Evolutionary conservation across 2,113 vertebrate species (phyloP).

Genomic region (Atherinomorus stipes): DNA sequence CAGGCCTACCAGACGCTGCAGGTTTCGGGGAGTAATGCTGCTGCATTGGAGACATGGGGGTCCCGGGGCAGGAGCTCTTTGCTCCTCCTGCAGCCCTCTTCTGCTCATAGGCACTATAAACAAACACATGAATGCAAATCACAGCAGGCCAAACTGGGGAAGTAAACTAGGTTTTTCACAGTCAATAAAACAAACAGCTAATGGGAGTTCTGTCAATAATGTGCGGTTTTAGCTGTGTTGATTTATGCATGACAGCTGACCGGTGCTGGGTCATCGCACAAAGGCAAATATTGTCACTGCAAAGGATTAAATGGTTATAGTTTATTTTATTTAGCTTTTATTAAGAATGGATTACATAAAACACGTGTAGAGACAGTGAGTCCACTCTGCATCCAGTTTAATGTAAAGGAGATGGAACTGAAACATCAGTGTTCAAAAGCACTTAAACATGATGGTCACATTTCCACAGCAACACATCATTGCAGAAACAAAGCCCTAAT

Average conservation of each 20-base stretch:
- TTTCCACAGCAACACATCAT: background rate
- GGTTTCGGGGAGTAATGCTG: slow-evolving; percentile 87
- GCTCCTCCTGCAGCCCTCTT: slow-evolving; percentile 84
- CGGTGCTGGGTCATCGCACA: slow-evolving; percentile 4
- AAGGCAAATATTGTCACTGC: background rate
- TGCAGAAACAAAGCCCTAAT: background rate
- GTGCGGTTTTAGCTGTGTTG: slow-evolving; percentile 28
- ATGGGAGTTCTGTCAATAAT: slow-evolving; percentile 42
- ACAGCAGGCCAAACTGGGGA: background rate
- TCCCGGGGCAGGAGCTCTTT: slow-evolving; percentile 87
- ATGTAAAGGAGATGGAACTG: background rate
- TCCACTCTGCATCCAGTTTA: background rate
- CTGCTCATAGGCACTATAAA: slow-evolving; percentile 91
- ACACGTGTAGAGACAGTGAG: no score
- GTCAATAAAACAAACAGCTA: slow-evolving; percentile 54
- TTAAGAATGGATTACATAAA: no score
- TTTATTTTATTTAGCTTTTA: slow-evolving; percentile 1
- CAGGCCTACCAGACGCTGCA: slow-evolving; percentile 81
- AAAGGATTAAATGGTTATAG: background rate
- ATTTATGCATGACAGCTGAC: slow-evolving; percentile 45
- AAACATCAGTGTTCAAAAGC: background rate
- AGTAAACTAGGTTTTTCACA: slow-evolving; percentile 1
- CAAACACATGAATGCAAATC: slow-evolving; percentile 10
- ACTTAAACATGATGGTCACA: no score
- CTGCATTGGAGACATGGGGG: slow-evolving; percentile 86